Conservation (phyloP, 2,888 invertebrate species). For the Bellardia pandia region DNA sequence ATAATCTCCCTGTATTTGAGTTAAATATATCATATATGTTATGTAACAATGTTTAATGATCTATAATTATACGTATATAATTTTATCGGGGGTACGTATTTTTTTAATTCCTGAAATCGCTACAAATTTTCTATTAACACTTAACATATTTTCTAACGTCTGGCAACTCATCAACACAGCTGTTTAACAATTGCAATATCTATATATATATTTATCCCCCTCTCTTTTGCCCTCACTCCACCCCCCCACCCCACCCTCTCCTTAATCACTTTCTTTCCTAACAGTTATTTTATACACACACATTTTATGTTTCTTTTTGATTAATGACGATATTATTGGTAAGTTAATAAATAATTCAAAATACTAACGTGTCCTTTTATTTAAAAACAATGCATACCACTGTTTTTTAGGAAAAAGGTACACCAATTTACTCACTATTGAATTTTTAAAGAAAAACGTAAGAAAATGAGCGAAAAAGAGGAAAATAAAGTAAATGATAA, state of each 20-base stretch:
- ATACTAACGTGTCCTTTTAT: slow-evolving; percentile 62
- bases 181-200: slow-evolving; percentile 20
- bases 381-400: slow-evolving; percentile 5
- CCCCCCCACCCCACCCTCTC: too few species aligned
- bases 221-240: not conserved
- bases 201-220: not conserved
- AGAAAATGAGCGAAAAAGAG: slow-evolving; percentile 43
- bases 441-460: not conserved
- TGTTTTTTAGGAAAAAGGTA: not conserved
- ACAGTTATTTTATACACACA: slow-evolving; percentile 27
- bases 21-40: too few species aligned
- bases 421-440: not conserved
- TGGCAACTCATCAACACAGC: slow-evolving; percentile 12
- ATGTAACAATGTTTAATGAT: too few species aligned
- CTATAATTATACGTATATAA: too few species aligned
- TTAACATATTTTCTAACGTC: not conserved
- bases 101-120: too few species aligned
- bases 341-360: slow-evolving; percentile 61
- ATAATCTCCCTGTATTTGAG: too few species aligned
- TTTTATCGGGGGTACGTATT: too few species aligned
- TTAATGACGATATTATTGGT: slow-evolving; percentile 47
- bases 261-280: too few species aligned
- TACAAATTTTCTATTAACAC: too few species aligned
- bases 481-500: slow-evolving; percentile 68
- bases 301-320: slow-evolving; percentile 8